Percentiles rank a stretch among this genome's conserved stretches.
Conservation (phyloP, 2,888 invertebrate genomes). For the Geotrupes spiniger region DNA sequence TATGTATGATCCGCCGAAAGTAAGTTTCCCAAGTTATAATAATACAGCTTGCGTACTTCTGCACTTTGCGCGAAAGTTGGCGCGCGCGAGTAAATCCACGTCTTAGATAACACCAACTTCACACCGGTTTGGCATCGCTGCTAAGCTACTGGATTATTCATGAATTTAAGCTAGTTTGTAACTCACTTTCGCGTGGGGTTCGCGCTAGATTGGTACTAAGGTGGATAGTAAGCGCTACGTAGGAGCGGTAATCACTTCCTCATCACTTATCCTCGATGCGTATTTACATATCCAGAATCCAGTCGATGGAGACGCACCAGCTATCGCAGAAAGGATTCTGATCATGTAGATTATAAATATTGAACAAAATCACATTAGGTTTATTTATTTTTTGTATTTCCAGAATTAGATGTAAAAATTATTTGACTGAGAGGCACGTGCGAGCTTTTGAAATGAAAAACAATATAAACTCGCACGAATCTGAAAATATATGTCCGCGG, state of each 20-base stretch:
- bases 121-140: conserved; percentile 46
- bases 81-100: conserved; percentile 43
- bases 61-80: conserved; percentile 37
- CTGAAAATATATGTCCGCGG: too few relatives aligned
- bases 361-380: too few relatives aligned
- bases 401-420: too few relatives aligned
- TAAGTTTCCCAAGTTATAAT: conserved; percentile 45
- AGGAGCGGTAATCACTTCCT: conserved; percentile 45
- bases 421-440: too few relatives aligned
- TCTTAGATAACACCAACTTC: conserved; percentile 48
- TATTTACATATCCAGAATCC: conserved; percentile 30
- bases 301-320: conserved; percentile 9
- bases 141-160: conserved; percentile 50
- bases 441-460: too few relatives aligned
- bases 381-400: too few relatives aligned
- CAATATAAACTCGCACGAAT: too few relatives aligned
- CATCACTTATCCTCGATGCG: conserved; percentile 40
- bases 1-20: conserved; percentile 43
- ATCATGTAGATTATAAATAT: too few relatives aligned
- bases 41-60: conserved; percentile 40
- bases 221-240: too few relatives aligned
- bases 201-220: conserved; percentile 41
- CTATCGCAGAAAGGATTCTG: too few relatives aligned
- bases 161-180: conserved; percentile 48
- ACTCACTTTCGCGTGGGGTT: conserved; percentile 43